A percentile compares a stretch with the other conserved stretches of the same genome.
These are phyloP conservation scores for Cinclus mexicanus DNA, from an alignment of 2,113 vertebrate genomes.

Conservation along the genomic window DNA sequence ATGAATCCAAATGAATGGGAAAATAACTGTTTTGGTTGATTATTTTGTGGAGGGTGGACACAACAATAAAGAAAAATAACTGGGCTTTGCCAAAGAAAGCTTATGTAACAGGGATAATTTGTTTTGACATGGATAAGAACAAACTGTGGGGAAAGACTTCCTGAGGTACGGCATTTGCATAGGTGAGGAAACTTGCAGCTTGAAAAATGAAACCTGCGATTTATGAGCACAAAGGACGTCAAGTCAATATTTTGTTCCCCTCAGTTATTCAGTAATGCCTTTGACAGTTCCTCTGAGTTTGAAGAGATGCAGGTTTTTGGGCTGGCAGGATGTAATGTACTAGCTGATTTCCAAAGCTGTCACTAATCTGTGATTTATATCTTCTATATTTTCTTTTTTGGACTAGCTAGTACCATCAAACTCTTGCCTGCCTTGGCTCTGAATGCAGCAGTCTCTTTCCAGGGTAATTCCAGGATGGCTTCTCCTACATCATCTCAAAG, in stretches of 20 bases:
- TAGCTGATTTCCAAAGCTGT: conserved; percentile 9
- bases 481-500: background rate
- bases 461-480: background rate
- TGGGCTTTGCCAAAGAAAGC: background rate
- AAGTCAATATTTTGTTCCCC: conserved; percentile 10
- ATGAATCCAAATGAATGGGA: background rate
- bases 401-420: background rate
- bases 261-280: background rate
- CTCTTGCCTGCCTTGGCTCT: background rate
- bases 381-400: background rate
- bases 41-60: background rate
- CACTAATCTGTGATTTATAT: conserved; percentile 12
- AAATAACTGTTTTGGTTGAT: background rate
- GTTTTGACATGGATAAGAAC: background rate
- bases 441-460: background rate
- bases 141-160: background rate
- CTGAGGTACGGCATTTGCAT: background rate
- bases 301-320: background rate
- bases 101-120: background rate
- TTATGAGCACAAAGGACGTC: background rate
- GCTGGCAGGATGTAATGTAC: background rate
- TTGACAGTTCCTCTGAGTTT: conserved; percentile 25
- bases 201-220: background rate
- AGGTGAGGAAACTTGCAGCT: background rate
- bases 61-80: background rate